Conservation (phyloP, 2,888 invertebrate genomes). For the Mythimna lalbum region DNA sequence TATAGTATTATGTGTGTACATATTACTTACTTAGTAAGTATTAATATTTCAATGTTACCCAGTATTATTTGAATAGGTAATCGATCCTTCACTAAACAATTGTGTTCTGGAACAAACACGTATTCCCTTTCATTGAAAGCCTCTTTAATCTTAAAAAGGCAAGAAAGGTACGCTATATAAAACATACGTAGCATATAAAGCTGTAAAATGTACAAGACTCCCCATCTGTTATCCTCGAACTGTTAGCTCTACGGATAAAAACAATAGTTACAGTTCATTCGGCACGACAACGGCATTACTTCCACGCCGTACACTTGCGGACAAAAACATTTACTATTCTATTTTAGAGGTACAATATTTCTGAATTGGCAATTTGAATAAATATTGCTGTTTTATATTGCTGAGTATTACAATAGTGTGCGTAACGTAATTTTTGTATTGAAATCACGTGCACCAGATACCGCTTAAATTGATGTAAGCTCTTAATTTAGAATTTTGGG, state of each 20-base stretch:
- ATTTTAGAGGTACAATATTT: conserved; percentile 17
- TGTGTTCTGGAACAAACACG: conserved; percentile 15
- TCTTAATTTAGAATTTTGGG: conserved; percentile 7
- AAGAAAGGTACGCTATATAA: conserved; percentile 37
- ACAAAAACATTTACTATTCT: conserved; percentile 51
- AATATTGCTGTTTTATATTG: background rate
- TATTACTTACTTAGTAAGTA: background rate
- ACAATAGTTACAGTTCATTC: conserved; percentile 83
- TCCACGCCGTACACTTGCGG: conserved; percentile 69
- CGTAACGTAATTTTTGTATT: background rate
- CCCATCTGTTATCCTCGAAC: conserved; percentile 61
- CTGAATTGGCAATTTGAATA: conserved; percentile 25
- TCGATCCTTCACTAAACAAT: conserved; percentile 30
- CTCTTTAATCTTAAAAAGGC: conserved; percentile 38
- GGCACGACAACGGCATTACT: conserved; percentile 77
- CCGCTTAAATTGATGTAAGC: background rate
- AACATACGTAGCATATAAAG: conserved; percentile 55
- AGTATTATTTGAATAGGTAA: conserved; percentile 13
- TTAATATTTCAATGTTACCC: background rate
- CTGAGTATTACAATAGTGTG: background rate
- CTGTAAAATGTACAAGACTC: conserved; percentile 59
- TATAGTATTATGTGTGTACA: background rate
- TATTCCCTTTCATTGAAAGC: conserved; percentile 8
- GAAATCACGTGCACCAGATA: background rate
- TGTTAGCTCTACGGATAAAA: conserved; percentile 69